Base-by-base conservation (phyloP, 2,113 vertebrate species). In the Entomyzon cyanotis region DNA sequence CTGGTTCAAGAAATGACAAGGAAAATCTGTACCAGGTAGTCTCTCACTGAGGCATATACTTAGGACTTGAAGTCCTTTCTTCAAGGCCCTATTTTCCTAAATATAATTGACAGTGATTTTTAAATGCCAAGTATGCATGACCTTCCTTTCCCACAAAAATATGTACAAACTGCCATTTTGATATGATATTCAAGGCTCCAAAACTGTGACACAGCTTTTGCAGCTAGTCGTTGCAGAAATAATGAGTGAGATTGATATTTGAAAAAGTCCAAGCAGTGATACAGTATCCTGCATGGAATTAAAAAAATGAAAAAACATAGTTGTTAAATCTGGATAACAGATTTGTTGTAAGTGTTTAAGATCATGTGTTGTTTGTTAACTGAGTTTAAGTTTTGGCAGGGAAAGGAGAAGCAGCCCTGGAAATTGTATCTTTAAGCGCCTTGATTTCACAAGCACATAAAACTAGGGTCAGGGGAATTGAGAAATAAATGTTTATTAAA, bases 401-500 rank as follows among this genome's bases (percentile, higher is more conserved):
- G 28, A 90, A 93, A 68, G 67, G 53, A 80, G 62, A 10, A 21
- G 24, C 46, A 81, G 24, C 24, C 11, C 15, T 69, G 35, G 24
- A 33, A 89, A 74, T 27, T 65, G 11, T 62, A 35, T 55, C 37
- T 88, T 80, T 84, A 47, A 50, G 39, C 25, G 7, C 15, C 30
- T 89, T 64, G 86, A 68, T 47, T 56, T 83, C 85, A 68, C 10
- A 49, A 65, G 20, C 42, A 64, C 71, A 41, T 30, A 70, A 55
- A 89, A 63, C 15, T 67, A 59, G 44, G 68, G 33, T 18, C n/a
- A 81, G 47, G 23, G n/a, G 5, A 28, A 74, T 8, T 67, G 39
- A 89, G 83, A 90, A 93, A 49, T 0, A 21, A 89, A 67, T 87
- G 47, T 87, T 96, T 93, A 87, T 92, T 87, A 87, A 94, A 94